Evolutionary conservation across 2,797 vertebrate genomes (phyloP).

Genomic region (Alauda arvensis): DNA sequence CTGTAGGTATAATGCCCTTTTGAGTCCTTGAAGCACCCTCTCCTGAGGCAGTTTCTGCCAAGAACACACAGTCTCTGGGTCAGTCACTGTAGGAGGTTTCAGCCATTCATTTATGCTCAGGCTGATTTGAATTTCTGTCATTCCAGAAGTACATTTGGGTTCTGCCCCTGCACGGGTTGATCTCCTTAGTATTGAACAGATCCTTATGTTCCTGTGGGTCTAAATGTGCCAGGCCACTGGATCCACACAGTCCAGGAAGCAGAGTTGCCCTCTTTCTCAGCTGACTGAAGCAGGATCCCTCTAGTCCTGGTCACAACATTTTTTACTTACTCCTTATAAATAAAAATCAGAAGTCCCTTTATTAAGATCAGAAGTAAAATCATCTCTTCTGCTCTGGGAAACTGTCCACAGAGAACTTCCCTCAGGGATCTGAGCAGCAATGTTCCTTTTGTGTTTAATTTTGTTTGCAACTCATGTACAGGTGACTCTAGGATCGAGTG

Average conservation of each 20-base stretch:
- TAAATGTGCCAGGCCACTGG: not conserved
- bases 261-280: rapidly evolving
- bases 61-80: not conserved
- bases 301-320: not conserved
- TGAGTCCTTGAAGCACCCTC: not conserved
- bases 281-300: not conserved
- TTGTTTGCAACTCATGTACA: rapidly evolving
- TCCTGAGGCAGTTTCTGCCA: not conserved
- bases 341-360: not conserved
- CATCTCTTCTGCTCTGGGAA: not conserved
- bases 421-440: too few relatives aligned
- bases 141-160: not conserved
- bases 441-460: not conserved
- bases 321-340: not conserved
- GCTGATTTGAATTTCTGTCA: not conserved
- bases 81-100: not conserved
- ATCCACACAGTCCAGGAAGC: not conserved
- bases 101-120: not conserved
- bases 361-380: not conserved
- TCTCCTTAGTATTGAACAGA: not conserved
- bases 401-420: not conserved
- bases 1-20: not conserved
- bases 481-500: rapidly evolving
- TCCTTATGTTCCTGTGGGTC: not conserved
- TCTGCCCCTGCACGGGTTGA: not conserved